Evolutionary conservation across 2,888 invertebrate species (phyloP), one percentile per base, ranked within the genome.

Genomic region (Tenthredo amoena): DNA sequence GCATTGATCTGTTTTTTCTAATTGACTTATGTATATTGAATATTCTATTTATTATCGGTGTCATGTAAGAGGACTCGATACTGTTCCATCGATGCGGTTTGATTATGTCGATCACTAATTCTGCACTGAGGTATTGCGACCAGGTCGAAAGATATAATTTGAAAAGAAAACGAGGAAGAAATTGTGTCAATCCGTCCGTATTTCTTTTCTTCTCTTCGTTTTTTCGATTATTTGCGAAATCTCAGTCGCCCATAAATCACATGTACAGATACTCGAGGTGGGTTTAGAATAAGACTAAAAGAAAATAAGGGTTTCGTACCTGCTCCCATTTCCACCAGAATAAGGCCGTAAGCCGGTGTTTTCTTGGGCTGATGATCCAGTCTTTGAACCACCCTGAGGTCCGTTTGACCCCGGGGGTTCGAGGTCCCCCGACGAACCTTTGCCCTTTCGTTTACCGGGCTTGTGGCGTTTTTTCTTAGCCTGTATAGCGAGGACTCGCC

Each of bases 401-500:
- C 94, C 94, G 94, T 95, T 95, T 87, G 90, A 93, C 94, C 94
- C 65, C n/a, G 68, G 34, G 21, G 74, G 68, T 85, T 92, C 86
- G 91, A 86, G 90, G 86, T 93, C 92, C 91, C 93, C 92, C 88
- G 92, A 95, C 94, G 95, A 94, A 90, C 94, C 89, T 94, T 96
- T 96, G 93, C 96, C 97, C 95, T 97, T 97, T 95, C 97, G 97
- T 94, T 97, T 97, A 90, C 96, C 96, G 89, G 96, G 96, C 97
- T 97, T 98, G 95, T 98, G 97, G 90, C 98, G 96, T 94, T 98
- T 98, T 95, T 98, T 98, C 95, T 98, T 98, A 92, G 98, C 98
- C 95, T 98, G 97, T 93, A 98, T 98, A 94, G 97, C 97, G 94
- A 98, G 95, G 94, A 98, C 97, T 94, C 98, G 96, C 95, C 98